Evolutionary conservation across 2,113 vertebrate species (phyloP).

Genomic region (Merops nubicus): DNA sequence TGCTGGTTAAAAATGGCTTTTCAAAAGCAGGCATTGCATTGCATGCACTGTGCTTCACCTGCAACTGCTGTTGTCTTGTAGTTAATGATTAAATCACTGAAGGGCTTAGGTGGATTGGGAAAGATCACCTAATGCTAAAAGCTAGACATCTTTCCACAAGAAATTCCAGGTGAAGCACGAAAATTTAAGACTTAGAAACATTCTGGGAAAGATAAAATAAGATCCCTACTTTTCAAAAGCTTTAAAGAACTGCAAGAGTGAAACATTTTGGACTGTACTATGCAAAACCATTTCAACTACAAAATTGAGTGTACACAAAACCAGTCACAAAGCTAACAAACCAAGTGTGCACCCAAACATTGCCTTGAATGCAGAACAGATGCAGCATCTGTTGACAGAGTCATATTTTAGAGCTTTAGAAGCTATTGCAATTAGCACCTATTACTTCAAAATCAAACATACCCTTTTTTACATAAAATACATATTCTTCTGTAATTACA

Average conservation of each 20-base stretch:
- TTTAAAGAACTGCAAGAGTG: neutral
- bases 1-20: neutral
- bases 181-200: neutral
- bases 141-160: neutral
- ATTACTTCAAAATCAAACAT: neutral
- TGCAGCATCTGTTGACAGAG: neutral
- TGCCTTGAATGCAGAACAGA: neutral
- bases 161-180: neutral
- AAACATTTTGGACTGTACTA: neutral
- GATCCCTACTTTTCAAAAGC: neutral
- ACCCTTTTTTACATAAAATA: neutral
- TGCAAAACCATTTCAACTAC: neutral
- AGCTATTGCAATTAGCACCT: neutral
- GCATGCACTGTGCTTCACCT: neutral
- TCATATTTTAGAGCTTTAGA: neutral
- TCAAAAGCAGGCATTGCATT: neutral
- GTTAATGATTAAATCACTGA: constrained; percentile 31
- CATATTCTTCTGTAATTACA: neutral
- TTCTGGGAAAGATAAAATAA: neutral
- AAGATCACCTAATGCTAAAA: neutral
- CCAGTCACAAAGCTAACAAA: neutral
- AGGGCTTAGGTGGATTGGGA: neutral
- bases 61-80: neutral
- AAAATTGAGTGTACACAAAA: neutral
- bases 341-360: neutral